Conservation (phyloP, 2,888 invertebrate genomes). For the Bruchidius siliquastri region DNA sequence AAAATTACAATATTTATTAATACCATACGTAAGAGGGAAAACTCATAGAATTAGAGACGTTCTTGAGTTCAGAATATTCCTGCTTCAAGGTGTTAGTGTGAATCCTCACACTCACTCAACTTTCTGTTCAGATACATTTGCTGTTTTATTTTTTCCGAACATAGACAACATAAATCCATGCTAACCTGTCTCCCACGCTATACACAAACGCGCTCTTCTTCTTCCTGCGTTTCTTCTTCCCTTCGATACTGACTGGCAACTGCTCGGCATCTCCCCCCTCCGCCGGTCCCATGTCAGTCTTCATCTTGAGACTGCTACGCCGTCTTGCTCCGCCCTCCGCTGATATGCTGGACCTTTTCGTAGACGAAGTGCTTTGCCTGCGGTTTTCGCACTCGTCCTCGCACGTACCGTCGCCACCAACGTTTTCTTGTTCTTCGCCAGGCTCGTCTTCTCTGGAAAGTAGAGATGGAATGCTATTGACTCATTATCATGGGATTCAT, state of each 20-base stretch:
- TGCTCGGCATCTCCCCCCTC: background rate
- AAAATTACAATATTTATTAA: too few relatives aligned
- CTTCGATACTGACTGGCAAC: background rate
- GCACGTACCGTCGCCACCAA: background rate
- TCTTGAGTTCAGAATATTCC: too few relatives aligned
- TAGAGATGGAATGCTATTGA: too few relatives aligned
- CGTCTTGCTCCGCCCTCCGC: background rate
- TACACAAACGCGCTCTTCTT: conserved; percentile 28
- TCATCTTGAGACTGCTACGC: background rate
- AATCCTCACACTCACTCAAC: too few relatives aligned
- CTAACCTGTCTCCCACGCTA: conserved; percentile 25
- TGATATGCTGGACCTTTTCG: background rate
- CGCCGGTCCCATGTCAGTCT: background rate
- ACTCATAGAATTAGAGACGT: too few relatives aligned
- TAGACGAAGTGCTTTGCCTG: background rate
- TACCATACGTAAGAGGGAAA: too few relatives aligned
- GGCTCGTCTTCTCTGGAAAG: background rate
- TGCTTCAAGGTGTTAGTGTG: too few relatives aligned
- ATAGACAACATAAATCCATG: too few relatives aligned
- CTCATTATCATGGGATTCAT: too few relatives aligned
- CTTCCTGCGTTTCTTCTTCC: conserved; percentile 13
- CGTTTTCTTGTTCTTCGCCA: background rate
- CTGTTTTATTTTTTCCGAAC: too few relatives aligned
- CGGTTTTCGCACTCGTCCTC: background rate
- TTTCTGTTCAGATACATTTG: too few relatives aligned